Evolutionary conservation across 2,888 invertebrate species (phyloP), one percentile per base, ranked within the genome.

Genomic region (Calameuta filiformis): DNA sequence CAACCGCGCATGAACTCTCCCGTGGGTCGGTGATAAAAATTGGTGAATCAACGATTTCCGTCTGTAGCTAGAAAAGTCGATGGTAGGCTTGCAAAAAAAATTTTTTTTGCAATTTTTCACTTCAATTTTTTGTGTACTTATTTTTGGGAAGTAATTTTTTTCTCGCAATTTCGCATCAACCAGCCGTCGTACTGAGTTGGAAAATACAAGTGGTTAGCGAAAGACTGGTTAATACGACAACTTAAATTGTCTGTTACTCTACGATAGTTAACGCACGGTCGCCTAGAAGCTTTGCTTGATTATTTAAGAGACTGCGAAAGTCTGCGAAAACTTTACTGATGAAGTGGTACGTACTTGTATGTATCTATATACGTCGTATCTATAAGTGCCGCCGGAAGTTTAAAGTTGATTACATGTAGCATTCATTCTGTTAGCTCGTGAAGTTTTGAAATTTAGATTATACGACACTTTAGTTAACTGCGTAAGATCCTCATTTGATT

Each of bases 201-300:
- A 71, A 76, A 84, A 76, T 81, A 81, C 75, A 81, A 81, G 81
- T 56, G 83, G 82, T 81, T 82, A 81, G 83, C 83, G 81, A 80
- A 81, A 81, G 73, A 71, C 68, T 40, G 30, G 35, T 68, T 68
- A 77, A 77, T 75, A 69, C 68, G 68, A 34, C 12, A 68, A 77
- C 37, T 75, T 69, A 31, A 75, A 75, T 35, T 15, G 75, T 75
- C 34, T 37, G 71, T 33, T n/a, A 71, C 15, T 75, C 68, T 3
- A 23, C 35, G 30, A 56, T 33, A 3, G 9, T 56, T 56, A 56
- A 23, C 56, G 56, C 23, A 56, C 23, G 15, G 56, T 23, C 23
- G 23, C 23, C 56, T 9, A 6, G 56, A 9, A 56, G 56, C 23
- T 23, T 56, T 56, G 6, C 56, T 56, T 9, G 23, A 56, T 56